Percentiles rank a stretch among this genome's conserved stretches.
Conservation (phyloP, 2,797 vertebrate genomes). For the Oreochromis grahami region DNA sequence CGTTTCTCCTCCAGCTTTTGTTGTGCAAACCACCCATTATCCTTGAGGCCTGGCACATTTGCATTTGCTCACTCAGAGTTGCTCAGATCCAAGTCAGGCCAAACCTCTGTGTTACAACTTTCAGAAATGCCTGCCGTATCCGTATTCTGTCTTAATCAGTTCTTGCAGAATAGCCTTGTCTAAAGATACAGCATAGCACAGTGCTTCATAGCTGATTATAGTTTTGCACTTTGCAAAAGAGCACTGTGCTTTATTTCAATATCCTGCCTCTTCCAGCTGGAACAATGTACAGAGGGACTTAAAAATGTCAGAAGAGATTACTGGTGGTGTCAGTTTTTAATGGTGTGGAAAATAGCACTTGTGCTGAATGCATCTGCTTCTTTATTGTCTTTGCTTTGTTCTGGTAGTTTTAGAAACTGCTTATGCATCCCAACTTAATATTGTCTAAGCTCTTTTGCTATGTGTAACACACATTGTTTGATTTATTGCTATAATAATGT, state of each 20-base stretch:
- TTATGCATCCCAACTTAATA: background rate
- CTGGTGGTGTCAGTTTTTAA: background rate
- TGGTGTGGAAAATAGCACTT: background rate
- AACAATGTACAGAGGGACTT: background rate
- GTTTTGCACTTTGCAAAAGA: background rate
- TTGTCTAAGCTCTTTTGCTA: background rate
- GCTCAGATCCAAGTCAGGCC: too few relatives aligned
- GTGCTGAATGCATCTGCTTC: background rate
- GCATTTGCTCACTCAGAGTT: too few relatives aligned
- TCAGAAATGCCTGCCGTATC: too few relatives aligned
- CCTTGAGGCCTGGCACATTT: too few relatives aligned
- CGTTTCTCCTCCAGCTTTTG: too few relatives aligned
- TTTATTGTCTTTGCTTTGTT: background rate
- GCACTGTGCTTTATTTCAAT: background rate
- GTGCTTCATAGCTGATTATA: background rate
- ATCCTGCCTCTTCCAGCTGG: slow-evolving; percentile 7
- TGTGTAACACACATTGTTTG: background rate
- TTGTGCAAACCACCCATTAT: too few relatives aligned
- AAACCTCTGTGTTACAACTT: too few relatives aligned
- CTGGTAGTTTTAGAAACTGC: background rate
- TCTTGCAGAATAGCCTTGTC: background rate
- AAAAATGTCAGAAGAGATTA: slow-evolving; percentile 15
- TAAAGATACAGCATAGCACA: background rate
- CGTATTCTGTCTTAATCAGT: background rate
- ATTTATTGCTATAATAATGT: background rate